Percentiles rank a stretch among this genome's conserved stretches.
Conservation (phyloP, 1,140 invertebrate genomes). For the Procambarus clarkii region DNA sequence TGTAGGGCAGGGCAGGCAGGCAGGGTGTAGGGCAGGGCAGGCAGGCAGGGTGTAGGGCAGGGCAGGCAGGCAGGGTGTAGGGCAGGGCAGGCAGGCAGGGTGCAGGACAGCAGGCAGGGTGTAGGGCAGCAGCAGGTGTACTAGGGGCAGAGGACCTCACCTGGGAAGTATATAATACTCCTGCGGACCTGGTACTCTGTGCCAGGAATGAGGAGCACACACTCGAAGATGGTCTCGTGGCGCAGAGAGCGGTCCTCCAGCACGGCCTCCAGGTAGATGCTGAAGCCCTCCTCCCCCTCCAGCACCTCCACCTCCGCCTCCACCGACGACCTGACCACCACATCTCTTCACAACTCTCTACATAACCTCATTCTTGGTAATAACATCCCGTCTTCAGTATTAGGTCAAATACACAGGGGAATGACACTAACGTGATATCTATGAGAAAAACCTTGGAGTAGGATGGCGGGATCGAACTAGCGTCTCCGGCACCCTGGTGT, state of each 20-base stretch:
- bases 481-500: no score
- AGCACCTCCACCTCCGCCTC: slow-evolving; percentile 13
- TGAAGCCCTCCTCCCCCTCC: slow-evolving; percentile 44
- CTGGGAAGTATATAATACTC: slow-evolving; percentile 58
- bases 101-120: neutral
- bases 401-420: no score
- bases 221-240: slow-evolving; percentile 59
- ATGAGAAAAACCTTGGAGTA: no score
- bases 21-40: neutral
- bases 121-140: no score
- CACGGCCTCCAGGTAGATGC: slow-evolving; percentile 44
- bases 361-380: no score
- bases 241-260: slow-evolving; percentile 32
- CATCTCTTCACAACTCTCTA: no score
- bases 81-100: neutral
- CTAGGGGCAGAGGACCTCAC: neutral
- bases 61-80: neutral
- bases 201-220: slow-evolving; percentile 45
- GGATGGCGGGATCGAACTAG: no score
- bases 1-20: neutral
- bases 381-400: no score
- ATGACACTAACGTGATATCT: no score
- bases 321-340: neutral
- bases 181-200: slow-evolving; percentile 50
- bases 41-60: neutral